Base-by-base conservation (phyloP, 30 jellyfish, hydroid and myxozoan genomes). In the Calvadosia cruxmelitensis region DNA sequence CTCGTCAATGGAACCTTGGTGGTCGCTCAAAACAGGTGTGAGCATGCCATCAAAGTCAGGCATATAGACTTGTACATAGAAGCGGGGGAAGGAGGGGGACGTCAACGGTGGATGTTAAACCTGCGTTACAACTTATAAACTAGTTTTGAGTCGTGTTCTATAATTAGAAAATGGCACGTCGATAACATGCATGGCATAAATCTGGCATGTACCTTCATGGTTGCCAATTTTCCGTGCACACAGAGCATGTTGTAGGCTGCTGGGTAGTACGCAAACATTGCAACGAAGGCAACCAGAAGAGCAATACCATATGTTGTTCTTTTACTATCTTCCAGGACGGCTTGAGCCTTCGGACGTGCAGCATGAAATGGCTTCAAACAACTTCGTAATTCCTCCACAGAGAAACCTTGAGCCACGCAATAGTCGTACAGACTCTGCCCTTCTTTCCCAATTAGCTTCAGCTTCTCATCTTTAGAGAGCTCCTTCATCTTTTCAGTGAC, bases 401-500 rank as follows among this genome's bases (percentile, higher is more conserved):
- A 69, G 28, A 78, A 68, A 65, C 92, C 92, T 50, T 70, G 69
- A 31, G 63, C 53, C 29, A 70, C 30, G 53, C 92, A 78, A 35
- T 66, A 78, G 50, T 78, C 82, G 29, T 67, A 70, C 68, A 78
- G 72, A 0, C 83, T 78, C 33, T 78, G 83, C 23, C 75, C 92
- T 65, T 78, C 92, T 27, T 63, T 69, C 53, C 64, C 92, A 28
- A 78, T 78, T 42, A 69, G 57, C 27, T 65, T 27, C 72, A 78
- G 70, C 64, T 70, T 78, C 53, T 78, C 83, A 48, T 78, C 78
- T 34, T 70, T 80, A 72, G 67, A 66, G 71, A 78, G 48, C 20
- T 53, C 73, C 16, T 49, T 64, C 20, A 78, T 64, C 15, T 78
- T 35, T 33, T 70, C 92, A 42, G 57, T 42, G 20, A 42, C 20